These are phyloP conservation scores for Achlya flavicornis DNA, from an alignment of 2,888 invertebrate genomes.

Conservation along the genomic window DNA sequence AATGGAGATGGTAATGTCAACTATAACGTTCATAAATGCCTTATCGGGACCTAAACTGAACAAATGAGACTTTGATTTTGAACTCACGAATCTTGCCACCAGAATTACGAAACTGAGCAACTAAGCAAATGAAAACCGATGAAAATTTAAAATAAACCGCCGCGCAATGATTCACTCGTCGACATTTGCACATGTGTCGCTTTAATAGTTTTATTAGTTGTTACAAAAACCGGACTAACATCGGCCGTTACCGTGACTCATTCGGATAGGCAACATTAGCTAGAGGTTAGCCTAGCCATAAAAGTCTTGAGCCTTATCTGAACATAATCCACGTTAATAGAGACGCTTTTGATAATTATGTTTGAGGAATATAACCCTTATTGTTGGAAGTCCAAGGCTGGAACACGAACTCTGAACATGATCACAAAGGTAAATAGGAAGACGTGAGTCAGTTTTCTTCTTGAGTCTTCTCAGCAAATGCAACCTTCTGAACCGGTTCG, in stretches of 20 bases:
- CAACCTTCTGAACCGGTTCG: too few relatives aligned
- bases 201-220: slow-evolving; percentile 33
- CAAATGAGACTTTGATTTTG: too few relatives aligned
- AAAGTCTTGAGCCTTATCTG: background rate
- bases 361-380: background rate
- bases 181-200: slow-evolving; percentile 35
- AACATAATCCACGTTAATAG: background rate
- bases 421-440: background rate
- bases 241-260: slow-evolving; percentile 51
- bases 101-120: background rate
- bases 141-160: slow-evolving; percentile 31
- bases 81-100: background rate
- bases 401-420: background rate
- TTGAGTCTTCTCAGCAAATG: too few relatives aligned
- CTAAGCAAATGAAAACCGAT: slow-evolving; percentile 13
- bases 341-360: background rate
- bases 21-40: too few relatives aligned
- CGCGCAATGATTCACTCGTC: slow-evolving; percentile 32
- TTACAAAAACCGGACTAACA: slow-evolving; percentile 36
- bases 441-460: too few relatives aligned
- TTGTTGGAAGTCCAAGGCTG: background rate
- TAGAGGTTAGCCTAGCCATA: slow-evolving; percentile 1
- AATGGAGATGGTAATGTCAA: too few relatives aligned
- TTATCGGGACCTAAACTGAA: too few relatives aligned
- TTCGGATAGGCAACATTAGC: slow-evolving; percentile 3